A percentile compares a stretch with the other conserved stretches of the same genome.
Evolutionary conservation across 1,140 invertebrate species (phyloP).

Genomic region (Drosophila ercepeae): DNA sequence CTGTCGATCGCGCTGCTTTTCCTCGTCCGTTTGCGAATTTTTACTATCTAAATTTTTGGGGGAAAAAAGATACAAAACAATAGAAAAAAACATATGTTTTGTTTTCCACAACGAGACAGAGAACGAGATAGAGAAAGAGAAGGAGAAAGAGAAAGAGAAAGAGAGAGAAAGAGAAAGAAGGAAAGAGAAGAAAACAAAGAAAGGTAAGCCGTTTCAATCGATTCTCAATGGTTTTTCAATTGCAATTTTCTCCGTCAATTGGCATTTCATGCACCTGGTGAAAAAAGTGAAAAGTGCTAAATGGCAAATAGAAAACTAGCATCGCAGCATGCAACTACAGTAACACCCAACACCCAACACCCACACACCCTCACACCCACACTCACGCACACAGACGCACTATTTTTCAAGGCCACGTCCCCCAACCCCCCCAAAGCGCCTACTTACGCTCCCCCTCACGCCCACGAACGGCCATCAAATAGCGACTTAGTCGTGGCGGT

Average conservation of each 20-base stretch:
- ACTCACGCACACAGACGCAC: not conserved
- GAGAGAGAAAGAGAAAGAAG: slow-evolving; percentile 1
- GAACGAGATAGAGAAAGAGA: not conserved
- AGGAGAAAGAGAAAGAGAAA: slow-evolving; percentile 7
- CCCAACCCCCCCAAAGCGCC: not conserved
- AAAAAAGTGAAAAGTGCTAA: slow-evolving; percentile 9
- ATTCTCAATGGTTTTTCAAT: slow-evolving; percentile 13
- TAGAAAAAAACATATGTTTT: slow-evolving; percentile 8
- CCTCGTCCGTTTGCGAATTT: slow-evolving; percentile 83
- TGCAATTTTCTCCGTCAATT: not conserved
- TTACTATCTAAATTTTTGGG: slow-evolving; percentile 71
- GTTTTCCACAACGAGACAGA: not conserved
- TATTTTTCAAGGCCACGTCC: slow-evolving; percentile 26
- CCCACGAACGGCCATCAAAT: slow-evolving; percentile 65
- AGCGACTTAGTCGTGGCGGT: slow-evolving; percentile 59
- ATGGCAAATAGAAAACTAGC: slow-evolving; percentile 5
- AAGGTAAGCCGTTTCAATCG: slow-evolving; percentile 39
- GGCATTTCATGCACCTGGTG: slow-evolving; percentile 14
- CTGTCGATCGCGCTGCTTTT: slow-evolving; percentile 83
- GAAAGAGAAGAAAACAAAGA: slow-evolving; percentile 24
- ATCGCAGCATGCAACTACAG: slow-evolving; percentile 41
- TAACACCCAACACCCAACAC: slow-evolving; percentile 3
- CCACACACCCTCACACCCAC: slow-evolving; percentile 4
- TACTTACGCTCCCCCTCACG: slow-evolving; percentile 54
- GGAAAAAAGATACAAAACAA: not conserved